These are phyloP conservation scores for Schlechtendalia chinensis DNA, from an alignment of 1,140 invertebrate genomes.

Conservation along the genomic window DNA sequence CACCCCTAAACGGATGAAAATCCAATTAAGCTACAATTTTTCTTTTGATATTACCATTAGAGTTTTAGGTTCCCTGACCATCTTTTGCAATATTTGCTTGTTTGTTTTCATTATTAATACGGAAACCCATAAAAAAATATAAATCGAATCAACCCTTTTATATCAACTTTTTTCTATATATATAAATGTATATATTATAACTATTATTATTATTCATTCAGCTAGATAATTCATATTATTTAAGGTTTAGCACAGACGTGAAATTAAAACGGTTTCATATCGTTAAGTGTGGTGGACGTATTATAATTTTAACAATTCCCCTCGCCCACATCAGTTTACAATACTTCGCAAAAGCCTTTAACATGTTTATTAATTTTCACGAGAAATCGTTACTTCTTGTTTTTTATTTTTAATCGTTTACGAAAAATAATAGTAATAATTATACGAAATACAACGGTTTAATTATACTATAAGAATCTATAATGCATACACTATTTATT, in stretches of 20 bases:
- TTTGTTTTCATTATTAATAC: not conserved
- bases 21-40: not conserved
- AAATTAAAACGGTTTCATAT: not conserved
- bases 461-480: too few relatives aligned
- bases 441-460: not conserved
- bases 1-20: not conserved
- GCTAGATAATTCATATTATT: not conserved
- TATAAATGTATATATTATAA: not conserved
- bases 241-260: not conserved
- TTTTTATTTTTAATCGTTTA: not conserved
- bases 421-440: too few relatives aligned
- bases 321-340: not conserved
- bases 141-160: not conserved
- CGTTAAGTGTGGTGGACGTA: not conserved
- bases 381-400: not conserved
- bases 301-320: not conserved
- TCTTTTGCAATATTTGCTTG: not conserved
- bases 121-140: not conserved
- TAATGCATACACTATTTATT: not conserved
- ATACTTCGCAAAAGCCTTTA: not conserved
- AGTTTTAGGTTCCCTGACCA: not conserved
- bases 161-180: not conserved
- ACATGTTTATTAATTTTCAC: constrained; percentile 4
- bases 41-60: not conserved
- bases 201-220: not conserved